Base-by-base conservation (phyloP, 2,797 vertebrate species). In the Percopsis omiscomaycus region DNA sequence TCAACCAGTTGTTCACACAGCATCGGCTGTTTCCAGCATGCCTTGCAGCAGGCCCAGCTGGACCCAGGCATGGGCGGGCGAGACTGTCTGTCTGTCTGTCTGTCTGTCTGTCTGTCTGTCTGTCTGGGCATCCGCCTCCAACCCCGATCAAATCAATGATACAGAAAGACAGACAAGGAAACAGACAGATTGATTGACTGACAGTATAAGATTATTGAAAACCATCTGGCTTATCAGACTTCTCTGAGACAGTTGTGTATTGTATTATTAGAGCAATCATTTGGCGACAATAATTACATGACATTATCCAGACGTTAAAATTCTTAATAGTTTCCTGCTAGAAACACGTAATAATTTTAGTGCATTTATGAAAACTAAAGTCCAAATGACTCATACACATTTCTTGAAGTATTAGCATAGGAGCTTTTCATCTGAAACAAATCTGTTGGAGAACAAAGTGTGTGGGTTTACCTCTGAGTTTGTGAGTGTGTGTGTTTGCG, bases 341-440 rank as follows among this genome's bases (percentile, higher is more conserved):
- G 22, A 22, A 22, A 22, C 6, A 32, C 4, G 30, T 4, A 32
- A 32, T 32, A 32, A 32, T 32, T 22, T 22, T 22, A 22, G 22
- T 22, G 22, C 22, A 22, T 22, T 22, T 42, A 42, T 42, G 5
- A 42, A 42, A 42, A 42, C 37, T 6, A 6, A 42, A 42, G 8
- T 42, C 6, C 37, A 42, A 42, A 42, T 42, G 22, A 22, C 22
- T 22, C 22, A 22, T 22, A 22, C 22, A 22, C 61, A 78, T 76
- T 71, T 81, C 44, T 55, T 75, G 69, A 70, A 82, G 81, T 81
- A 71, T 75, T 79, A 22, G 22, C 79, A 74, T 32, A 37, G 54
- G 58, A 71, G 63, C 48, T 55, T 69, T 71, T 27, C 3, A 5
- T 79, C 69, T 78, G 67, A 74, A 68, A 56, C 68, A 81, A 75